Conservation (phyloP, 2,797 vertebrate genomes). For the Falco naumanni region DNA sequence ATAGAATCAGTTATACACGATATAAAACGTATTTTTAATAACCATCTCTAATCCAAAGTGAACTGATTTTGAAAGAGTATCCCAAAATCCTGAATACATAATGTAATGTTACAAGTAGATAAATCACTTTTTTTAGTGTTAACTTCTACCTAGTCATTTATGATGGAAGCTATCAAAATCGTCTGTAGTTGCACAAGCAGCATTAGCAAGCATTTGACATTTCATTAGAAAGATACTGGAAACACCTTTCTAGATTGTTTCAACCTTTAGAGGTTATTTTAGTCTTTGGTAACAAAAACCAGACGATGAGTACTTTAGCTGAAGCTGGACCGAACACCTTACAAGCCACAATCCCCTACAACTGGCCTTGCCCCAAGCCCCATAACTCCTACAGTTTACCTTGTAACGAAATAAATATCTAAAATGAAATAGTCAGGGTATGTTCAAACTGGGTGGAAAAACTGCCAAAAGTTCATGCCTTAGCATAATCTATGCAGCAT, state of each 20-base stretch:
- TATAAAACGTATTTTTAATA: not conserved
- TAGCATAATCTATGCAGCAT: not conserved
- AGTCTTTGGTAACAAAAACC: not conserved
- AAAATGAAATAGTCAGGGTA: not conserved
- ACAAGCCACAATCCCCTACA: not conserved
- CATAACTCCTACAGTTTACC: not conserved
- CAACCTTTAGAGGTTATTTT: not conserved
- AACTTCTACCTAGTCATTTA: not conserved
- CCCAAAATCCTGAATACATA: not conserved
- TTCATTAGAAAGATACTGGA: not conserved
- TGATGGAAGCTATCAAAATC: not conserved
- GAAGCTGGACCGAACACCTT: not conserved
- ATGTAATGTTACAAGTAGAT: not conserved
- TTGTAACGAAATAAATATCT: not conserved
- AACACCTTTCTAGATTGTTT: not conserved
- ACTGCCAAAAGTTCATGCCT: not conserved
- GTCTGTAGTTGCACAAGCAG: not conserved
- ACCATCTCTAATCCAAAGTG: not conserved
- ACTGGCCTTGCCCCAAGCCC: not conserved
- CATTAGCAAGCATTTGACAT: not conserved
- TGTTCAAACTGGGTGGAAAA: not conserved
- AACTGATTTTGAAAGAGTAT: not conserved
- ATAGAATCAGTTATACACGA: not conserved
- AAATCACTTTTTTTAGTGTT: not conserved
- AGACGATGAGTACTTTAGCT: not conserved